These are phyloP conservation scores for Aphrocallistes beatrix DNA, from an alignment of 37 sponge, comb jelly and placozoan species.

Conservation along the genomic window DNA sequence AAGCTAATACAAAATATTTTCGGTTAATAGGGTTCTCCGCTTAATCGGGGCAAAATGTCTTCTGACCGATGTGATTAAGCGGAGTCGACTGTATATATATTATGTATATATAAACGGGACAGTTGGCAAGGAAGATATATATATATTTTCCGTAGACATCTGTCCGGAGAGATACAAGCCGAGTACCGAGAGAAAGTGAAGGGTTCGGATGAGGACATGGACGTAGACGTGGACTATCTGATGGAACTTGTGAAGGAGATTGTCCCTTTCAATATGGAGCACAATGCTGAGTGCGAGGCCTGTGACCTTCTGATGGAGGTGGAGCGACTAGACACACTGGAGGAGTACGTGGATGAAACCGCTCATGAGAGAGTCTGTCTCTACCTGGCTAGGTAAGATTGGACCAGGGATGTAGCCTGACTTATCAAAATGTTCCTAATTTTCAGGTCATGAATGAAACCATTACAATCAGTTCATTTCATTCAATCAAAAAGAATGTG, in stretches of 20 bases:
- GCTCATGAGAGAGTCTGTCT: conserved; percentile 77
- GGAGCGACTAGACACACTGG: conserved; percentile 44
- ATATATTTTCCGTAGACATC: conserved; percentile 19
- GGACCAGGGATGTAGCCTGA: too few species aligned
- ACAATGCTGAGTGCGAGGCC: conserved; percentile 84
- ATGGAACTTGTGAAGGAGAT: conserved; percentile 53
- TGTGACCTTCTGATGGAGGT: conserved; percentile 97
- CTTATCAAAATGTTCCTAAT: too few species aligned
- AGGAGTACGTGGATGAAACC: conserved; percentile 38
- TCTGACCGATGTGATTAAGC: too few species aligned
- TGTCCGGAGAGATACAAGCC: conserved; percentile 34
- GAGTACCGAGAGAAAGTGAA: conserved; percentile 18
- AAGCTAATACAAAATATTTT: too few species aligned
- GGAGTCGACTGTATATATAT: too few species aligned
- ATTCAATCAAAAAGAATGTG: too few species aligned
- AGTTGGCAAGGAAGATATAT: not conserved
- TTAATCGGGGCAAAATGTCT: too few species aligned
- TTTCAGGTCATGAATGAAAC: too few species aligned
- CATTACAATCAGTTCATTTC: too few species aligned
- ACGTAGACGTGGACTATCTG: not conserved
- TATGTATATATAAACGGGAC: not conserved
- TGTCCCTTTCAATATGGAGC: conserved; percentile 58
- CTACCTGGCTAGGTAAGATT: conserved; percentile 74
- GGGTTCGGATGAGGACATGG: conserved; percentile 17
- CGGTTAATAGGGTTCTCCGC: too few species aligned